phyloP scores from a whole-genome alignment of 1,140 invertebrate genomes.

The Andrena cerasifolii region DNA sequence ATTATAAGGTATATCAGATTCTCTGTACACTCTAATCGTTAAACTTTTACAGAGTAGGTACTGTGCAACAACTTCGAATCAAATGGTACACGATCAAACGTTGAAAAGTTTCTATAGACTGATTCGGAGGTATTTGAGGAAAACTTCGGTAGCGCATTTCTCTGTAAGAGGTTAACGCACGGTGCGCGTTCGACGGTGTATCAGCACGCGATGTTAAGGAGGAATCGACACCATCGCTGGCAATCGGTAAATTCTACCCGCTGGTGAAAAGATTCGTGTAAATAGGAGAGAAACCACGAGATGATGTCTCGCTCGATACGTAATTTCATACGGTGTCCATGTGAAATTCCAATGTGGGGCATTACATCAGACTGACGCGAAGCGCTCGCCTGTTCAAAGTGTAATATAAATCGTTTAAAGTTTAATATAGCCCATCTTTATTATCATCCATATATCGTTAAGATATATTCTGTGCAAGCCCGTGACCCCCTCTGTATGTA shows the following conservation, averaged over 20 bases:
- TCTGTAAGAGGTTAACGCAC: too few relatives aligned
- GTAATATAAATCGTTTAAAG: conserved; percentile 72
- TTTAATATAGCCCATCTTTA: conserved; percentile 56
- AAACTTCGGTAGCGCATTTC: too few relatives aligned
- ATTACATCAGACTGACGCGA: conserved; percentile 71
- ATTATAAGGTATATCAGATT: too few relatives aligned
- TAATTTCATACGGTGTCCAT: conserved; percentile 24
- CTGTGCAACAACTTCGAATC: neutral
- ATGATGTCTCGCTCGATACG: conserved; percentile 13
- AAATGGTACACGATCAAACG: neutral
- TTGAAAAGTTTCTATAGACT: too few relatives aligned
- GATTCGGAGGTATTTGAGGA: too few relatives aligned
- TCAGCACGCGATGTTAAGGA: too few relatives aligned
- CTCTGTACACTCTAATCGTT: neutral
- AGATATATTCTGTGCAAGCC: conserved; percentile 57
- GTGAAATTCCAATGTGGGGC: conserved; percentile 57
- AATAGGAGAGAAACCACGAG: conserved; percentile 45
- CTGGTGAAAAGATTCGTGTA: conserved; percentile 48
- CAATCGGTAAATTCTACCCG: conserved; percentile 30
- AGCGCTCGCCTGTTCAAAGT: conserved; percentile 77
- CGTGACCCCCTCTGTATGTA: conserved; percentile 47
- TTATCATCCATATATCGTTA: conserved; percentile 47
- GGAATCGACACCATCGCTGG: neutral
- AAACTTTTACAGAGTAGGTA: neutral
- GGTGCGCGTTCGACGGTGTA: too few relatives aligned